A percentile compares a stretch with the other conserved stretches of the same genome.
phyloP scores from a whole-genome alignment of 2,797 vertebrate species.

The Etheostoma perlongum region DNA sequence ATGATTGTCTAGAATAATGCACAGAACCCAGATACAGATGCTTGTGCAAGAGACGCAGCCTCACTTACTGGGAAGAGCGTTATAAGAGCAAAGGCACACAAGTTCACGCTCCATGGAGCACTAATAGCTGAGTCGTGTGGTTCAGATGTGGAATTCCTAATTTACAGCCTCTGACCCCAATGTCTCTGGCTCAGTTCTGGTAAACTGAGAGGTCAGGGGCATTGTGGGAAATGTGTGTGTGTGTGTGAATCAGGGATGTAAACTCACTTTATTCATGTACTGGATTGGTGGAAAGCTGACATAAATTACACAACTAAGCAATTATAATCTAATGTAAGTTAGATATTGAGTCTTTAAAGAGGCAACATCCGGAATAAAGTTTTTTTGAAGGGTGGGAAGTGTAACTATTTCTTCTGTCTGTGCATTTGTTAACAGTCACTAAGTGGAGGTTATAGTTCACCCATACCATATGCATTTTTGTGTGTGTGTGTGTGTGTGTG shows the following conservation, averaged over 20 bases:
- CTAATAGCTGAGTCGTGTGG: slow-evolving; percentile 72
- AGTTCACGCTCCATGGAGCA: slow-evolving; percentile 72
- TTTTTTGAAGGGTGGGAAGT: no score
- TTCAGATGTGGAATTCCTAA: slow-evolving; percentile 73
- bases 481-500: slow-evolving; percentile 13
- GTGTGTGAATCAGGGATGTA: slow-evolving; percentile 3
- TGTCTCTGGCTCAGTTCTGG: slow-evolving; percentile 69
- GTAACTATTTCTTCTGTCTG: no score
- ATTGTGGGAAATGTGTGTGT: slow-evolving; percentile 45
- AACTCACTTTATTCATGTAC: neutral
- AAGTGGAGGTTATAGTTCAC: slow-evolving; percentile 36
- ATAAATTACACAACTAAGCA: slow-evolving; percentile 24
- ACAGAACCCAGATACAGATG: neutral
- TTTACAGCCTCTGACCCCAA: slow-evolving; percentile 70
- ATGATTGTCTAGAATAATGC: slow-evolving; percentile 7
- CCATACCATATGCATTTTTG: neutral
- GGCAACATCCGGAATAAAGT: neutral
- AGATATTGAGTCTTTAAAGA: slow-evolving; percentile 5
- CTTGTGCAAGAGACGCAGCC: slow-evolving; percentile 12
- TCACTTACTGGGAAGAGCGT: slow-evolving; percentile 26
- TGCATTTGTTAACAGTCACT: slow-evolving; percentile 19
- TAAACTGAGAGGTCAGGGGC: slow-evolving; percentile 57
- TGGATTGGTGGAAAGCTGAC: slow-evolving; percentile 26
- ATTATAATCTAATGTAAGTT: slow-evolving; percentile 21
- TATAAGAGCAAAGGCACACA: slow-evolving; percentile 62